These are phyloP conservation scores for Hermetia illucens DNA, from an alignment of 1,140 invertebrate genomes.

Conservation along the genomic window DNA sequence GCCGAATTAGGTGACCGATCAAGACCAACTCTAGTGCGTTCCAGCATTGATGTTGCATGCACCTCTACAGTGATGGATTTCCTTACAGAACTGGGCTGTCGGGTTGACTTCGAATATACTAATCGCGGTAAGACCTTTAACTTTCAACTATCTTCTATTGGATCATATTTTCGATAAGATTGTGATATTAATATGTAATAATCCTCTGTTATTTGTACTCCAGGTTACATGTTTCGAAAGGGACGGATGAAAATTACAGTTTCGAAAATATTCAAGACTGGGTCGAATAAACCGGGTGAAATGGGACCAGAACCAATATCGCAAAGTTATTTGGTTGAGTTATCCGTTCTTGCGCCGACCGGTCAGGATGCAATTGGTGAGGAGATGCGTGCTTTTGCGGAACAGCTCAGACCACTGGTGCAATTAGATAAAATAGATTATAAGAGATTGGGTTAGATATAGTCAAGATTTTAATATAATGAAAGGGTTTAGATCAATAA, in stretches of 20 bases:
- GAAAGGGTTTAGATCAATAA: too few species aligned
- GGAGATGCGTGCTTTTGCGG: conserved; percentile 90
- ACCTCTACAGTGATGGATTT: conserved; percentile 83
- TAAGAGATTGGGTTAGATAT: conserved; percentile 52
- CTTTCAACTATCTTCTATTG: background rate
- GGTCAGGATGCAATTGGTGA: conserved; percentile 90
- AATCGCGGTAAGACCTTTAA: conserved; percentile 45
- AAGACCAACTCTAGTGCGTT: conserved; percentile 76
- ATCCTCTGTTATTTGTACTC: conserved; percentile 9
- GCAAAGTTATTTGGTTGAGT: conserved; percentile 85
- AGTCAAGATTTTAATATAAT: too few species aligned
- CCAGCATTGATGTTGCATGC: conserved; percentile 81
- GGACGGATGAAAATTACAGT: conserved; percentile 95
- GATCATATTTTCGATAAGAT: background rate
- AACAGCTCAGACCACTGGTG: conserved; percentile 83
- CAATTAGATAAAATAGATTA: conserved; percentile 85
- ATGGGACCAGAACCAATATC: conserved; percentile 67
- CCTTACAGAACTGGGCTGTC: conserved; percentile 78
- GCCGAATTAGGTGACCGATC: conserved; percentile 80
- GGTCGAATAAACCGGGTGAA: conserved; percentile 50
- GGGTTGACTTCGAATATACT: conserved; percentile 87
- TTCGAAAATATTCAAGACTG: conserved; percentile 78
- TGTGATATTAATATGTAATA: background rate
- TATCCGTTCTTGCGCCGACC: conserved; percentile 80
- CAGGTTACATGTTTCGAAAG: conserved; percentile 87